Evolutionary conservation across 2,888 invertebrate species (phyloP).

Genomic region (Oeneis ivallda): DNA sequence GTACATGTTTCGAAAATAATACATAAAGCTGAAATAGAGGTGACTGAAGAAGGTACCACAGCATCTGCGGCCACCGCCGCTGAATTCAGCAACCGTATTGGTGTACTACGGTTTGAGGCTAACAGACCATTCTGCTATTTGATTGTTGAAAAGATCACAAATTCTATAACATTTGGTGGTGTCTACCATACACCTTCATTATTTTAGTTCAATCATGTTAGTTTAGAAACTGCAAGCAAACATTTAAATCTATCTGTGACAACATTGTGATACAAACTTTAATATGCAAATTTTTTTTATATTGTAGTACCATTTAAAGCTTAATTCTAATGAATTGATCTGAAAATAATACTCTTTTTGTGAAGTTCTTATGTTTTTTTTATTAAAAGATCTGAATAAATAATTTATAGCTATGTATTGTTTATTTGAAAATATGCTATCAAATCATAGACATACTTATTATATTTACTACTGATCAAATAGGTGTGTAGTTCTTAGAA

Average conservation of each 20-base stretch:
- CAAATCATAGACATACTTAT: no score
- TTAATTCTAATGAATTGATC: neutral
- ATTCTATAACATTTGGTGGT: constrained; percentile 72
- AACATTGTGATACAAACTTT: constrained; percentile 15
- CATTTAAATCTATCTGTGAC: constrained; percentile 3
- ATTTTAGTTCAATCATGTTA: constrained; percentile 47
- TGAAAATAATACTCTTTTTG: neutral
- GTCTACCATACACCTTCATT: constrained; percentile 63
- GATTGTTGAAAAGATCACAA: constrained; percentile 83
- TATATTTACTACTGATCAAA: no score
- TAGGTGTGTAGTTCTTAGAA: no score
- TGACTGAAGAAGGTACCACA: constrained; percentile 87
- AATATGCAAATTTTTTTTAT: neutral
- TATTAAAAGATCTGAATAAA: constrained; percentile 8
- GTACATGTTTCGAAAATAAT: constrained; percentile 82
- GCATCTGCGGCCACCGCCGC: constrained; percentile 83
- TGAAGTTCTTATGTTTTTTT: neutral
- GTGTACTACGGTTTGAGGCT: constrained; percentile 81
- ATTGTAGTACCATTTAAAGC: neutral
- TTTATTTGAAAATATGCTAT: neutral
- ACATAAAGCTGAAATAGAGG: constrained; percentile 88
- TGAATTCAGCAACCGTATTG: constrained; percentile 76
- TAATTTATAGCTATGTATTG: neutral
- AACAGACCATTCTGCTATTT: constrained; percentile 86
- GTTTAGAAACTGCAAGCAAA: constrained; percentile 12